A percentile compares a stretch with the other conserved stretches of the same genome.
Evolutionary conservation across 2,113 vertebrate species (phyloP).

Genomic region (Rhegmatorhina hoffmannsi): DNA sequence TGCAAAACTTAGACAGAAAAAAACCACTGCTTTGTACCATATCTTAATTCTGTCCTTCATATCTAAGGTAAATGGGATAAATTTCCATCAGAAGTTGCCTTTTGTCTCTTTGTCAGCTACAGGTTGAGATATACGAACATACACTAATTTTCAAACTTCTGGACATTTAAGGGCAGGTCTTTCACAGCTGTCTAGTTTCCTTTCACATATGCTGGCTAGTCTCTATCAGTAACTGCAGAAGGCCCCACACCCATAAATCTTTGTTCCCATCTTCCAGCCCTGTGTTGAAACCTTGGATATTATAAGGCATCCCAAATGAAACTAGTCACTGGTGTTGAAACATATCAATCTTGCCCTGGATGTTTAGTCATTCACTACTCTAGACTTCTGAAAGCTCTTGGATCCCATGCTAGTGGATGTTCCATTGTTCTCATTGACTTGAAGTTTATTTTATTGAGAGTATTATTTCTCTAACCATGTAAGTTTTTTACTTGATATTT

Average conservation of each 20-base stretch:
- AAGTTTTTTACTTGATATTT: not conserved
- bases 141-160: not conserved
- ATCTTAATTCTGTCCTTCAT: not conserved
- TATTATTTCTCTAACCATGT: not conserved
- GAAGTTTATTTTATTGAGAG: not conserved
- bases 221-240: not conserved
- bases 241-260: not conserved
- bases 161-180: not conserved
- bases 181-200: not conserved
- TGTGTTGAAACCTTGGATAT: not conserved
- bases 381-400: not conserved
- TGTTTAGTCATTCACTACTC: not conserved
- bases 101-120: not conserved
- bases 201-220: not conserved
- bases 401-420: not conserved
- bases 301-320: not conserved
- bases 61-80: not conserved
- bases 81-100: not conserved
- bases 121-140: not conserved
- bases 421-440: not conserved
- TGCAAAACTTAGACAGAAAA: not conserved
- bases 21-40: not conserved
- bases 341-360: not conserved
- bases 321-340: not conserved
- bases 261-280: not conserved